A percentile compares a stretch with the other conserved stretches of the same genome.
Evolutionary conservation across 1,140 invertebrate species (phyloP).

Genomic region (Chrysoperla carnea): DNA sequence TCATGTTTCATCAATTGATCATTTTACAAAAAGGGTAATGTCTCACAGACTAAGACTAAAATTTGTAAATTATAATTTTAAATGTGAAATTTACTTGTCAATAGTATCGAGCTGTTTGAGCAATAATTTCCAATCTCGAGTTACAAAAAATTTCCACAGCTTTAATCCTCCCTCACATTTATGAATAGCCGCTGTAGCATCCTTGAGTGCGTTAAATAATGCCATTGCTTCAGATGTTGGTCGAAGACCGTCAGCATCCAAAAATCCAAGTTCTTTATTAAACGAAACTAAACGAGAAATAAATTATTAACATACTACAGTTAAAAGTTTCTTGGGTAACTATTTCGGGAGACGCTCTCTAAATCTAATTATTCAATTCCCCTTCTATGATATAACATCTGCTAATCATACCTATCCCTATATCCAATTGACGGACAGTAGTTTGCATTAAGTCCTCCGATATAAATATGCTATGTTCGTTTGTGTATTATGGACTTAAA

Average conservation of each 20-base stretch:
- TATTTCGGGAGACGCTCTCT: no score
- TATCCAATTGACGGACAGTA: no score
- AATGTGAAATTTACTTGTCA: slow-evolving; percentile 24
- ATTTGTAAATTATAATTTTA: background rate
- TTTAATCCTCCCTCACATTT: slow-evolving; percentile 41
- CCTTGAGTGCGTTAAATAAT: slow-evolving; percentile 36
- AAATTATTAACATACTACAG: background rate
- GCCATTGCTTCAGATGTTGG: slow-evolving; percentile 29
- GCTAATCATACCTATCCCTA: no score
- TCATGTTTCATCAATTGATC: no score
- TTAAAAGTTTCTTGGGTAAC: no score
- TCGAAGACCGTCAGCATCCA: slow-evolving; percentile 27
- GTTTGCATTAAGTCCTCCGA: no score
- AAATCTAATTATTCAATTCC: no score
- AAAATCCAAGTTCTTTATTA: slow-evolving; percentile 16
- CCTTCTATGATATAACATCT: no score
- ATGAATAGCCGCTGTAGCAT: slow-evolving; percentile 38
- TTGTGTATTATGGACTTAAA: no score
- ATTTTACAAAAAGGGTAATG: no score
- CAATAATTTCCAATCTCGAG: slow-evolving; percentile 34
- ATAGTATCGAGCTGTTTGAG: slow-evolving; percentile 34
- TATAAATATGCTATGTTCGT: no score
- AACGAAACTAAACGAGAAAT: slow-evolving; percentile 9
- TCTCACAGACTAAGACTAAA: no score
- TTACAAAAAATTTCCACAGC: slow-evolving; percentile 46